Evolutionary conservation across 2,113 vertebrate genomes (phyloP).

Genomic region (Prolemur simus): DNA sequence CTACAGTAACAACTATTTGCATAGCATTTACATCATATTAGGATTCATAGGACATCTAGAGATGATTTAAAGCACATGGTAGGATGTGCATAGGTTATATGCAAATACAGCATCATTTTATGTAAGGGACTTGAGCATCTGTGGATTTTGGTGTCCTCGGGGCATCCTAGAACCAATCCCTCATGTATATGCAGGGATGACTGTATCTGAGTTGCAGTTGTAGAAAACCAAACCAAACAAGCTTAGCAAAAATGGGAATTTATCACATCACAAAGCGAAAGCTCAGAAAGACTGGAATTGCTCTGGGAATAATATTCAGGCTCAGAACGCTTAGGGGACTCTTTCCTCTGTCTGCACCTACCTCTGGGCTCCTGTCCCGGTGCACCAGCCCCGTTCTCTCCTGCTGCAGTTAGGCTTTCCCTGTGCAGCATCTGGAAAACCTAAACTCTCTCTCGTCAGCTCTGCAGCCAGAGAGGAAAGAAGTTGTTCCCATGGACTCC

Average conservation of each 20-base stretch:
- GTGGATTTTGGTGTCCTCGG: background rate
- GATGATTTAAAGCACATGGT: background rate
- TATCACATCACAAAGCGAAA: accelerated
- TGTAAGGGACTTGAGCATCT: too few species aligned
- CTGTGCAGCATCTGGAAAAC: background rate
- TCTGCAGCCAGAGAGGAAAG: background rate
- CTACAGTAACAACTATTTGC: background rate
- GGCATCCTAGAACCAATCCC: background rate
- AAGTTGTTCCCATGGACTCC: accelerated
- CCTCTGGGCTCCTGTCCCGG: background rate
- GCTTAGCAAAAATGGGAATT: background rate
- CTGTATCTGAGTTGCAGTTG: background rate
- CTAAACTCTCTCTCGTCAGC: background rate
- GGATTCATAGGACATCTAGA: background rate
- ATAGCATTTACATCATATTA: too few species aligned
- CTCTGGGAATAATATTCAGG: accelerated
- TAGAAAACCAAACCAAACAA: background rate
- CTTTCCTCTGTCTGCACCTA: accelerated
- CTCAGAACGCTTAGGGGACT: too few species aligned
- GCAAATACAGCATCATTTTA: background rate
- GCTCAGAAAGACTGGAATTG: background rate
- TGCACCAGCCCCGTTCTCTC: background rate
- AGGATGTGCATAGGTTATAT: background rate
- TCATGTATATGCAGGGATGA: background rate
- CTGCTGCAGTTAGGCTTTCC: background rate